Evolutionary conservation across 2,888 invertebrate species (phyloP), one percentile per base, ranked within the genome.

Genomic region (Habroteleia sp.): DNA sequence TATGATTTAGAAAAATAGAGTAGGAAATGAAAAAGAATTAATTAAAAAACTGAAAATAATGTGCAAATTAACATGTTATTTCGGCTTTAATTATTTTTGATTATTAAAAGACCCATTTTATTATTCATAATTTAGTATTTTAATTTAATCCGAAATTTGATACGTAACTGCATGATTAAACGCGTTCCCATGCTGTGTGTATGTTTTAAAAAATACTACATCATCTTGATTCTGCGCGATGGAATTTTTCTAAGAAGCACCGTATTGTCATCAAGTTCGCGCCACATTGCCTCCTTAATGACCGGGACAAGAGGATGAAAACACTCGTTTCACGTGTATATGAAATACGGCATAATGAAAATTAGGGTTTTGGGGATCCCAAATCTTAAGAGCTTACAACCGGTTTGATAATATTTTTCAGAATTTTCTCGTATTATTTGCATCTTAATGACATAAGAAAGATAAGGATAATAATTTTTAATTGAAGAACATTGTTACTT

Each of bases 261-360:
- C 56, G 44, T 60, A 69, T 52, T 50, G 65, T 63, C 58, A 62
- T 58, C 60, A 65, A 37, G 50, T 44, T 33, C 10, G 60, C n/a
- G n/a, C n/a, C n/a, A n/a, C 31, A 29, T 37, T 41, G 63, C 13
- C 29, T 68, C 65, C 29, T 63, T 66, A 75, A 73, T 73, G 73
- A 66, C 62, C 74, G 27, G 56, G 77, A 69, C 69, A 58, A 65
- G 65, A 50, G 58, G 58, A 69, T 46, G 69, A 54, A 69, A 74
- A 65, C 56, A 65, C 29, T 63, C 69, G 69, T 60, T 69, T 74
- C 44, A 69, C 52, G 52, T 69, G 63, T 58, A 58, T 50, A 27
- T 42, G 58, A 69, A 74, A 63, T 44, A 29, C 66, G 23, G 42
- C 46, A 48, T 50, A 68, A 74, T 74, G 62, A 68, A 68, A 74